Conservation (phyloP, 2,888 invertebrate species). For the Escarpia spicata region DNA sequence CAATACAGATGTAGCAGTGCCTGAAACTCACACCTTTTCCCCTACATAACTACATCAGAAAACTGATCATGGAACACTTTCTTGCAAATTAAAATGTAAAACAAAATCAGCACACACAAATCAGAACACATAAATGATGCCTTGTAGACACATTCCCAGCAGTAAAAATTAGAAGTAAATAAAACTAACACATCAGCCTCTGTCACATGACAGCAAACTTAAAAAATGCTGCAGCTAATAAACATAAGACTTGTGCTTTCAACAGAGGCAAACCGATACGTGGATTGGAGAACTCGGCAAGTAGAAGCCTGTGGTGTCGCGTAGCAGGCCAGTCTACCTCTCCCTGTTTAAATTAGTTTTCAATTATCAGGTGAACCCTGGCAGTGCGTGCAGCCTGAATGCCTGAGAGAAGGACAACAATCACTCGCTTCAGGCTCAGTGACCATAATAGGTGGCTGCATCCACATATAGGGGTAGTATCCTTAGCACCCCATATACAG, state of each 20-base stretch:
- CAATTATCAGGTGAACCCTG: conserved; percentile 3
- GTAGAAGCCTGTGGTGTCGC: neutral
- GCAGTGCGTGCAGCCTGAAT: neutral
- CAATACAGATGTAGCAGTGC: neutral
- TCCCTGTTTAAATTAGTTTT: conserved; percentile 3
- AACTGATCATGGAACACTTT: neutral
- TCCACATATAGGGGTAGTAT: no score
- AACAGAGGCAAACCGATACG: neutral
- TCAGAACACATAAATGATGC: neutral
- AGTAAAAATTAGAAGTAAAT: neutral
- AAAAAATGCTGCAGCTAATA: neutral
- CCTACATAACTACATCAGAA: neutral
- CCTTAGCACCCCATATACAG: no score
- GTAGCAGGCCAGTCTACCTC: neutral
- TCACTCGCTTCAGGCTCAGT: neutral
- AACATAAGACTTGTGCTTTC: neutral
- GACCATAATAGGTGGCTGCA: neutral
- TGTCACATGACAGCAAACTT: neutral
- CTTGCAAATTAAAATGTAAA: neutral
- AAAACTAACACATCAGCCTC: neutral
- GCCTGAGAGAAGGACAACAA: neutral
- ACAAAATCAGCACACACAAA: neutral
- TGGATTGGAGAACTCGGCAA: neutral
- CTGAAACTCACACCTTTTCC: neutral
- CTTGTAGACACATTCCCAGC: neutral